phyloP scores from a whole-genome alignment of 2,888 invertebrate species.

The Lochmaea capreae region DNA sequence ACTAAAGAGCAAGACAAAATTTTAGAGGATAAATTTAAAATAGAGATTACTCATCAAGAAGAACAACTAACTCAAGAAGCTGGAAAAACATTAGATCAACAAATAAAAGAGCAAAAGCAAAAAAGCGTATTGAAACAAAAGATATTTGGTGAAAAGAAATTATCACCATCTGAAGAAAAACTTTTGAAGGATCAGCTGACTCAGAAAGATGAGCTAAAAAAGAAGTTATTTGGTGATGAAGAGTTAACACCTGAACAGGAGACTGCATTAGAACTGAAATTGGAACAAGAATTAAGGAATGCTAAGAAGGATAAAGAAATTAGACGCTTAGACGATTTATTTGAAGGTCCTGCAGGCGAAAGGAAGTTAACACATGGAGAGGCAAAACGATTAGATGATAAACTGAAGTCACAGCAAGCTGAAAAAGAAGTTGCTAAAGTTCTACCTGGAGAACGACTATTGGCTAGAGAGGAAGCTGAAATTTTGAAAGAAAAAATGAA shows the following conservation, averaged over 20 bases:
- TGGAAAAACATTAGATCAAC: too few species aligned
- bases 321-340: background rate
- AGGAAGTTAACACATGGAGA: background rate
- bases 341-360: background rate
- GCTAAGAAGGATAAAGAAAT: background rate
- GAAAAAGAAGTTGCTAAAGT: background rate
- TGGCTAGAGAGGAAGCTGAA: too few species aligned
- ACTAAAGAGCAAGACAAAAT: background rate
- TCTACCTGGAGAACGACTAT: too few species aligned
- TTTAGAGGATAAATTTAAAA: too few species aligned
- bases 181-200: background rate
- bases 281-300: background rate
- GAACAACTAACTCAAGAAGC: background rate
- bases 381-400: background rate
- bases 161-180: background rate
- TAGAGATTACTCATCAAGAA: too few species aligned
- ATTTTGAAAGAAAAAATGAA: too few species aligned
- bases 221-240: background rate
- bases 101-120: background rate
- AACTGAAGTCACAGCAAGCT: background rate
- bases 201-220: background rate
- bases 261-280: background rate
- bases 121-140: background rate
- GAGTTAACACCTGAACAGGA: slow-evolving; percentile 10
- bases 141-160: background rate